Evolutionary conservation across 64 coral and sea anemone species (phyloP).

Genomic region (Stichodactyla mertensii): DNA sequence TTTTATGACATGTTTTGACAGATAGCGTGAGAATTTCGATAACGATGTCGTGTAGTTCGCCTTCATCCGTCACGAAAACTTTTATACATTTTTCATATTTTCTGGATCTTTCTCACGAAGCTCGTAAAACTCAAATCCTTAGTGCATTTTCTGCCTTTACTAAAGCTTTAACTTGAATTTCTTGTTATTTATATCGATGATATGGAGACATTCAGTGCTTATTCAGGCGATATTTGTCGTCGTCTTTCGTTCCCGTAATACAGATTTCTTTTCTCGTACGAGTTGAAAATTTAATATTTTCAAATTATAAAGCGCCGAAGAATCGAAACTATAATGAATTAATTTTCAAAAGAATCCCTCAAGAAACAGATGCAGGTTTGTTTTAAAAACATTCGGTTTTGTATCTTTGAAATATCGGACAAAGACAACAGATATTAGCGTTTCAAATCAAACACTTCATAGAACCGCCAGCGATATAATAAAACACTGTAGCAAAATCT

Average conservation of each 20-base stretch:
- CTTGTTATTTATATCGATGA: not conserved
- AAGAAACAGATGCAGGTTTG: not conserved
- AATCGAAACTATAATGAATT: not conserved
- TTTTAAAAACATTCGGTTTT: not conserved
- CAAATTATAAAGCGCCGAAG: too few species aligned
- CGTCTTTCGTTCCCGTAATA: too few species aligned
- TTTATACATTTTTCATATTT: not conserved
- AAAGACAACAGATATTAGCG: not conserved
- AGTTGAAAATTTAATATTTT: too few species aligned
- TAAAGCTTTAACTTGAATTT: not conserved
- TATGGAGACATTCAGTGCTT: not conserved
- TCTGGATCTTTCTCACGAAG: not conserved
- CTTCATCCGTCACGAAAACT: not conserved
- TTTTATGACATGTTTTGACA: not conserved
- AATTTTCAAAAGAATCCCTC: not conserved
- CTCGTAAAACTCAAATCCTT: not conserved
- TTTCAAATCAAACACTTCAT: not conserved
- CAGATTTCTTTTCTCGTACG: too few species aligned
- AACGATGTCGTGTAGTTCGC: not conserved
- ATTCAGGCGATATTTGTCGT: not conserved
- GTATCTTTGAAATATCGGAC: not conserved
- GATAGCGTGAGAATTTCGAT: not conserved
- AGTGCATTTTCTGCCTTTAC: not conserved
- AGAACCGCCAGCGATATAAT: not conserved
- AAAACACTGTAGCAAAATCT: not conserved